Percentiles rank a stretch among this genome's conserved stretches.
Conservation (phyloP, 2,888 invertebrate genomes). For the Monoplex corrugatus region DNA sequence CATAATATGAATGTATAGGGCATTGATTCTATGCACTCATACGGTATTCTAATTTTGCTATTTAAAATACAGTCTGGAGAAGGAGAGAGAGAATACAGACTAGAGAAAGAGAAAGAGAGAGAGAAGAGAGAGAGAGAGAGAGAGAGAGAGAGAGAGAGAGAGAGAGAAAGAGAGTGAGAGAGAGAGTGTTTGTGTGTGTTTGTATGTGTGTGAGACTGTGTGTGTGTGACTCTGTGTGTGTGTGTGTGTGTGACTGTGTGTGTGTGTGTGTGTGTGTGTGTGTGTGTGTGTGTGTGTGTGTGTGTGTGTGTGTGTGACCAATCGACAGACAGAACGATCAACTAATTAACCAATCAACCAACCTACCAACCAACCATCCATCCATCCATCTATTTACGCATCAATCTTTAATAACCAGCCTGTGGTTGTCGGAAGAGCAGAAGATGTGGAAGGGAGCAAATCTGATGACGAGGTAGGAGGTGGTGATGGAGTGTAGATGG, state of each 20-base stretch:
- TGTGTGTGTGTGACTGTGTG: background rate
- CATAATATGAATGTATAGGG: no score
- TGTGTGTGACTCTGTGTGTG: background rate
- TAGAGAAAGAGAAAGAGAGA: background rate
- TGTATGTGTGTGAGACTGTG: slow-evolving; percentile 2
- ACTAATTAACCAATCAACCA: background rate
- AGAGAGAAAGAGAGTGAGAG: background rate
- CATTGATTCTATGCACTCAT: no score
- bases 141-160: background rate
- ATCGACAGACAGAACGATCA: background rate
- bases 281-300: background rate
- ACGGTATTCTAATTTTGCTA: no score
- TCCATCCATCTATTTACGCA: background rate
- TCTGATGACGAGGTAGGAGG: no score
- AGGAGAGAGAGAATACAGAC: no score
- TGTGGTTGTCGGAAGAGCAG: background rate
- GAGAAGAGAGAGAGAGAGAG: background rate
- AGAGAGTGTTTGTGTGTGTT: background rate
- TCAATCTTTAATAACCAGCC: background rate
- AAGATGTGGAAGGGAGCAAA: background rate
- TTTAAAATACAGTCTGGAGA: no score
- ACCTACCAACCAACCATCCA: background rate
- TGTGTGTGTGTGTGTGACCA: slow-evolving; percentile 50
- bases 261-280: background rate
- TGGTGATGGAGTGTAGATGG: background rate